Evolutionary conservation across 2,113 vertebrate species (phyloP).

Genomic region (Prolemur simus): DNA sequence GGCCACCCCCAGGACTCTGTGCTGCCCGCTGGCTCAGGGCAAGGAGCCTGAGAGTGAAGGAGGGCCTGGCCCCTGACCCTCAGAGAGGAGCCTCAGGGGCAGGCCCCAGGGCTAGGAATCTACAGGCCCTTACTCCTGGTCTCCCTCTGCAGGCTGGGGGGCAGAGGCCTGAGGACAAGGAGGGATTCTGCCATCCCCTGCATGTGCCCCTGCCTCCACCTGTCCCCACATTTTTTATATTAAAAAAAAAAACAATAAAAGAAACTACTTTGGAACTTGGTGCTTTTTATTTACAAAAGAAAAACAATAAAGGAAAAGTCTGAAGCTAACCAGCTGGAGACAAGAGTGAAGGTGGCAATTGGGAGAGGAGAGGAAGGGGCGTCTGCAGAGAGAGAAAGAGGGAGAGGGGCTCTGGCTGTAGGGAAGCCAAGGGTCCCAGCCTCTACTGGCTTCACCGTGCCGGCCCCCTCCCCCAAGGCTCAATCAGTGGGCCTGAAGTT

Average conservation of each 20-base stretch:
- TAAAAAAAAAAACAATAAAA: constrained; percentile 69
- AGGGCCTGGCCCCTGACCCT: background rate
- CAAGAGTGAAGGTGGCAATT: background rate
- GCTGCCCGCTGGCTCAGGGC: background rate
- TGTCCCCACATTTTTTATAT: constrained; percentile 70
- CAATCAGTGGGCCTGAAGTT: background rate
- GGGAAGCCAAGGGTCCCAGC: constrained; percentile 30
- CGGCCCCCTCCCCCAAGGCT: constrained; percentile 31
- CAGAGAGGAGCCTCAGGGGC: constrained; percentile 13
- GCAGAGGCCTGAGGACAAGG: constrained; percentile 47
- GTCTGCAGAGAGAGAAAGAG: background rate
- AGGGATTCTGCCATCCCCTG: constrained; percentile 58
- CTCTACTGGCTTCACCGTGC: constrained; percentile 6
- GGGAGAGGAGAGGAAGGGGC: too few species aligned
- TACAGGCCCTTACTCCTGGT: background rate
- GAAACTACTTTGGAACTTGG: constrained; percentile 73
- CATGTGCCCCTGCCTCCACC: constrained; percentile 69
- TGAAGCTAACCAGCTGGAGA: constrained; percentile 54
- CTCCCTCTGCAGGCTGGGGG: background rate
- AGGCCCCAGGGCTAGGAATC: background rate
- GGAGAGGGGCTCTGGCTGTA: background rate
- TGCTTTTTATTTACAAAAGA: constrained; percentile 79
- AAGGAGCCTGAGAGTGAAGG: background rate
- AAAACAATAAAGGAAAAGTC: constrained; percentile 56
- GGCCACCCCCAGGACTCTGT: background rate